phyloP scores from a whole-genome alignment of 2,888 invertebrate species.

The Drosophila seclusa region DNA sequence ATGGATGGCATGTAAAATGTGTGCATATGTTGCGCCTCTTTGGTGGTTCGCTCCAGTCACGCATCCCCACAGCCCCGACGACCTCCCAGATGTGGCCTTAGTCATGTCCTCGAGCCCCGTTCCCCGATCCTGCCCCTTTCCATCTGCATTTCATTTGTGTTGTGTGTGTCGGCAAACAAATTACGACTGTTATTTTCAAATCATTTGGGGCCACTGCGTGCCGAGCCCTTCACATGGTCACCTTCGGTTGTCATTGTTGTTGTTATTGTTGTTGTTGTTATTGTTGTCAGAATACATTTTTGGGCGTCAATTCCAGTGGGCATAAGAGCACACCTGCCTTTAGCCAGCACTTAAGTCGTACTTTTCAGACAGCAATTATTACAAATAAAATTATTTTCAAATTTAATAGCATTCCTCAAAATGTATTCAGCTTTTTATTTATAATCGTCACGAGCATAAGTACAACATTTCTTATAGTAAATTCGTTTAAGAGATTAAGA shows the following conservation, averaged over 20 bases:
- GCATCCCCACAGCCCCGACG: slow-evolving; percentile 16
- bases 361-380: slow-evolving; percentile 5
- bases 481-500: neutral
- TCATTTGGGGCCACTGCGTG: slow-evolving; percentile 70
- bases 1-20: slow-evolving; percentile 65
- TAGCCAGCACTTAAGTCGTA: neutral
- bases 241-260: slow-evolving; percentile 22
- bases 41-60: slow-evolving; percentile 24
- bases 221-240: slow-evolving; percentile 48
- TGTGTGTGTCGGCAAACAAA: slow-evolving; percentile 71
- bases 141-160: neutral
- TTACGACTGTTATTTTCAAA: slow-evolving; percentile 78
- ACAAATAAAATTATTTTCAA: neutral
- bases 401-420: neutral
- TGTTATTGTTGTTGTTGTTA: neutral
- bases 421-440: neutral
- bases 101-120: slow-evolving; percentile 4
- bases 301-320: slow-evolving; percentile 9
- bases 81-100: slow-evolving; percentile 45
- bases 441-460: neutral
- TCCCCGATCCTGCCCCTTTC: neutral
- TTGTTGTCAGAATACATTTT: slow-evolving; percentile 15
- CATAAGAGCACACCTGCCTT: neutral
- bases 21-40: slow-evolving; percentile 69
- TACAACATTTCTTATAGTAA: neutral